Evolutionary conservation across 2,113 vertebrate species (phyloP).

Genomic region (Ondatra zibethicus): DNA sequence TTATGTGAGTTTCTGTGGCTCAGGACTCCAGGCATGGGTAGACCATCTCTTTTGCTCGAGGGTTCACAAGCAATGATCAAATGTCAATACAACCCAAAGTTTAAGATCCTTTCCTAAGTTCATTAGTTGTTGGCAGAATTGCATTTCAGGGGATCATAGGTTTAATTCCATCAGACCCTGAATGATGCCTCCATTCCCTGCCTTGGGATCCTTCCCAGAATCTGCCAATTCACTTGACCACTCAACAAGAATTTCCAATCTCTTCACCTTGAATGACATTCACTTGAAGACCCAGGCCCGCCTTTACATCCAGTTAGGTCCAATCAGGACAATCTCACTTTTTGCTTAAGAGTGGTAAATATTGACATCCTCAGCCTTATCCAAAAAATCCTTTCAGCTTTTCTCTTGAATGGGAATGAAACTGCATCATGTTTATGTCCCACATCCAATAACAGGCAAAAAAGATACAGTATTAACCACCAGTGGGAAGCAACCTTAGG

Average conservation of each 20-base stretch:
- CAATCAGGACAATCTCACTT: not conserved
- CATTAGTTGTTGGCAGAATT: not conserved
- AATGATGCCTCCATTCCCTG: not conserved
- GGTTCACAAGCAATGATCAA: conserved; percentile 22
- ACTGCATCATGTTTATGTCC: not conserved
- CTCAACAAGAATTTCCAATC: not conserved
- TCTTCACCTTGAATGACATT: not conserved
- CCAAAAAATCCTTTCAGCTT: not conserved
- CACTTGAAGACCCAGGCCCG: not conserved
- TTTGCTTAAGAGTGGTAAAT: not conserved
- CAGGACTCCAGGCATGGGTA: not conserved
- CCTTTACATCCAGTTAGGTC: not conserved
- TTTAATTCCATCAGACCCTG: not conserved
- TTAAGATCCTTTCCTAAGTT: conserved; percentile 33
- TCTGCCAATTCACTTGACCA: not conserved
- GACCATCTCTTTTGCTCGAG: not conserved
- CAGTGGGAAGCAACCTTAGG: not conserved
- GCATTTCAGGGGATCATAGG: not conserved
- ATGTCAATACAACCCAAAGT: not conserved
- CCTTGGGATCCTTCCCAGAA: not conserved
- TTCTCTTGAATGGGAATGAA: not conserved
- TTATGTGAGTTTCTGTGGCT: conserved; percentile 32
- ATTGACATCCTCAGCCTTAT: not conserved
- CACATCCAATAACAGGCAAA: not conserved
- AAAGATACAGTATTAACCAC: not conserved